These are phyloP conservation scores for Myripristis murdjan DNA, from an alignment of 2,797 vertebrate species.

Conservation along the genomic window DNA sequence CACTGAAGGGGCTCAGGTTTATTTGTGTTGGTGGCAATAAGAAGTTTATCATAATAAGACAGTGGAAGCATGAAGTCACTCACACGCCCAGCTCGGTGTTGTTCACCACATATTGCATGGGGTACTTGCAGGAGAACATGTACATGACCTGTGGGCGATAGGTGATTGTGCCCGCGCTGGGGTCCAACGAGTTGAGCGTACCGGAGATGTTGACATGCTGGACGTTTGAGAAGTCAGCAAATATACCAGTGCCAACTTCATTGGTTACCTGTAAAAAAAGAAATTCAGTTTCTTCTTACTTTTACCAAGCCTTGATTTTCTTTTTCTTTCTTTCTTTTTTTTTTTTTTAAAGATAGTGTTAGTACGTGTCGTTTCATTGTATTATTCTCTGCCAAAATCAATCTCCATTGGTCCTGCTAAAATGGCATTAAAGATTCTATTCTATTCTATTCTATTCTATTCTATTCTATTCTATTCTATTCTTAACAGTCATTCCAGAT, in stretches of 20 bases:
- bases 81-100: conserved; percentile 83
- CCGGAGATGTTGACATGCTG: conserved; percentile 84
- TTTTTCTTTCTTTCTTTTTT: too few species aligned
- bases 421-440: background rate
- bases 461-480: background rate
- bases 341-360: background rate
- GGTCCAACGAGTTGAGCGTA: conserved; percentile 71
- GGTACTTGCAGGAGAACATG: conserved; percentile 85
- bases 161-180: conserved; percentile 65
- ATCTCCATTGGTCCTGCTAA: too few species aligned
- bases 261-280: conserved; percentile 63
- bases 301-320: background rate
- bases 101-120: conserved; percentile 85
- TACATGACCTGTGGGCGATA: conserved; percentile 79
- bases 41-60: background rate
- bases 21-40: background rate
- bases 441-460: background rate
- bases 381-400: too few species aligned
- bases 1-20: background rate
- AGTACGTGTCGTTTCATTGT: background rate
- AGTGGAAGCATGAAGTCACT: conserved; percentile 62
- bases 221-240: conserved; percentile 76
- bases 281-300: background rate
- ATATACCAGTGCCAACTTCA: conserved; percentile 64
- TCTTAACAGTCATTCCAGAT: too few species aligned